phyloP scores from a whole-genome alignment of 1,140 invertebrate genomes.

The Trichoplusia ni region DNA sequence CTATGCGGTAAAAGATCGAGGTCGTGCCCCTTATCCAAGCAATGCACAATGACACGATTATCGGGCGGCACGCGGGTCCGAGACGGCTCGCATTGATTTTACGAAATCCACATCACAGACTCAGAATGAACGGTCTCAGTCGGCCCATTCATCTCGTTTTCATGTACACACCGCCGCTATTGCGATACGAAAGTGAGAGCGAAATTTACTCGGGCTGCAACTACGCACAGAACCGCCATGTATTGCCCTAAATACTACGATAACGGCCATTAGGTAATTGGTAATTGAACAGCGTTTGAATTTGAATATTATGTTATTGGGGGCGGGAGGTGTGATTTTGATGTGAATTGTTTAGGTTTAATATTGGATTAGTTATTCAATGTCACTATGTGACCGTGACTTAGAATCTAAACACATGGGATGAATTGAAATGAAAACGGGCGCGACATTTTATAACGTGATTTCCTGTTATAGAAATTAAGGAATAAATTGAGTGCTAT shows the following conservation, averaged over 20 bases:
- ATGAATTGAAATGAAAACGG: too few species aligned
- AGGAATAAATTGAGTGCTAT: background rate
- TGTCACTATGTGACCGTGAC: background rate
- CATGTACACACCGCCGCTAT: conserved; percentile 76
- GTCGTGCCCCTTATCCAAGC: conserved; percentile 60
- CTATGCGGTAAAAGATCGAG: conserved; percentile 54
- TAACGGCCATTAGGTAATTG: conserved; percentile 59
- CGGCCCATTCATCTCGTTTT: conserved; percentile 80
- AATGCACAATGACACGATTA: conserved; percentile 75
- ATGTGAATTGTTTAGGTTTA: background rate
- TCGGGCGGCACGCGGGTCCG: conserved; percentile 59
- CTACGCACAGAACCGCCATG: conserved; percentile 68
- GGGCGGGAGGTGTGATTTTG: background rate
- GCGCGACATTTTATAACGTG: too few species aligned
- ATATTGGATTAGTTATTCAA: background rate
- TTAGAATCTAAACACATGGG: background rate
- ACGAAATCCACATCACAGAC: conserved; percentile 77
- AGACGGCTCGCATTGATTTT: conserved; percentile 76
- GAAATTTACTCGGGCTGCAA: conserved; percentile 74
- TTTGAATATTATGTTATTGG: background rate
- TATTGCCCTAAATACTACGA: conserved; percentile 72
- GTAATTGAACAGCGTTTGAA: conserved; percentile 38
- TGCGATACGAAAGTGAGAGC: conserved; percentile 80
- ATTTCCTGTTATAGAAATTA: background rate
- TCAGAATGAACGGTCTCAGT: conserved; percentile 74